Percentiles rank a stretch among this genome's conserved stretches.
phyloP scores from a whole-genome alignment of 64 coral and sea anemone species.

The Acropora yongei region DNA sequence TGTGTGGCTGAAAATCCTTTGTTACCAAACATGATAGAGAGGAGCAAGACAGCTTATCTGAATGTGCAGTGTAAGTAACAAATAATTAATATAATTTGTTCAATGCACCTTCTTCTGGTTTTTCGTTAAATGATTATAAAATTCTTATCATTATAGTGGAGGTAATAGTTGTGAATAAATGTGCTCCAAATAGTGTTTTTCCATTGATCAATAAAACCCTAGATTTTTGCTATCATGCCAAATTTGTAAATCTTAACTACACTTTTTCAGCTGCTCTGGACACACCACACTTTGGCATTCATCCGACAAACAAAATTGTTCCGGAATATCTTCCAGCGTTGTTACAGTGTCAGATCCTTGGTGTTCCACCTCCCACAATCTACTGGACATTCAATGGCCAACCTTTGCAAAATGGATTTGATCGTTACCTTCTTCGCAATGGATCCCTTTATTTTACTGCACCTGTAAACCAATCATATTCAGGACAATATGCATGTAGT shows the following conservation, averaged over 20 bases:
- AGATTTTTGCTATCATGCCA: too few relatives aligned
- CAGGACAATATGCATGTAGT: constrained; percentile 85
- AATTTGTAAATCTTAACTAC: too few relatives aligned
- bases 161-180: too few relatives aligned
- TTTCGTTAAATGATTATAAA: too few relatives aligned
- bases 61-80: constrained; percentile 88
- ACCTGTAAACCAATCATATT: constrained; percentile 64
- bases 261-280: constrained; percentile 66
- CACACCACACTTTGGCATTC: constrained; percentile 79
- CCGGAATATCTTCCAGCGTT: constrained; percentile 54
- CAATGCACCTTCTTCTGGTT: too few relatives aligned
- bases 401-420: constrained; percentile 50
- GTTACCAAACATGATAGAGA: constrained; percentile 26
- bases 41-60: constrained; percentile 66
- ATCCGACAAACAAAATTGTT: constrained; percentile 78
- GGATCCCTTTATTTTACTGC: constrained; percentile 78
- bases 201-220: too few relatives aligned
- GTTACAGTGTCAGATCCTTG: constrained; percentile 82
- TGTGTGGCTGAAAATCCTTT: constrained; percentile 93
- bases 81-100: neutral
- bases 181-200: too few relatives aligned
- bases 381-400: constrained; percentile 73
- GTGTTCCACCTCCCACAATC: constrained; percentile 76
- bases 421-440: constrained; percentile 71
- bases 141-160: too few relatives aligned